Conservation (phyloP, 2,888 invertebrate genomes). For the Orchesellides sinensis region DNA sequence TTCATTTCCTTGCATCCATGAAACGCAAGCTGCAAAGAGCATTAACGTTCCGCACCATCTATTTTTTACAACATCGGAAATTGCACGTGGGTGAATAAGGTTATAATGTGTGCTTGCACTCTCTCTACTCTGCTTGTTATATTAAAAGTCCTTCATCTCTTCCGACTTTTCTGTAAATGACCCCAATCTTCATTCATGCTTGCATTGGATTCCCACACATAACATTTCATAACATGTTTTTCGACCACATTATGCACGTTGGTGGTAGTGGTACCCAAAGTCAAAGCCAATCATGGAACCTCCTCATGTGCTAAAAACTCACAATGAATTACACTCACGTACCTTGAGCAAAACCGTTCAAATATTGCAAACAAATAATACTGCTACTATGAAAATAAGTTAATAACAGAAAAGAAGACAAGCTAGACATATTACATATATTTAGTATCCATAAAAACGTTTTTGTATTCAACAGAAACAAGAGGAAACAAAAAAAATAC, state of each 20-base stretch:
- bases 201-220: constrained; percentile 32
- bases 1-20: neutral
- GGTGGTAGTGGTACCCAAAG: constrained; percentile 16
- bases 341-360: constrained; percentile 29
- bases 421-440: no score
- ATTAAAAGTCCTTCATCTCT: neutral
- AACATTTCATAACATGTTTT: constrained; percentile 13
- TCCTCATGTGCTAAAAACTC: constrained; percentile 19
- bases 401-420: no score
- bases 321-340: constrained; percentile 62
- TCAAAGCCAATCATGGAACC: constrained; percentile 47
- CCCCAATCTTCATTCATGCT: constrained; percentile 66
- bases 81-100: constrained; percentile 41
- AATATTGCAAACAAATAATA: no score
- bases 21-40: neutral
- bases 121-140: neutral
- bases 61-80: constrained; percentile 19
- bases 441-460: constrained; percentile 52
- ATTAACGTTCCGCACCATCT: constrained; percentile 45
- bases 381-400: no score
- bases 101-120: constrained; percentile 15
- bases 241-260: constrained; percentile 8
- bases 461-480: neutral
- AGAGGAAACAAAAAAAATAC: neutral
- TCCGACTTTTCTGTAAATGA: constrained; percentile 35